phyloP scores from a whole-genome alignment of 2,797 vertebrate genomes.

The Tangara arthus region DNA sequence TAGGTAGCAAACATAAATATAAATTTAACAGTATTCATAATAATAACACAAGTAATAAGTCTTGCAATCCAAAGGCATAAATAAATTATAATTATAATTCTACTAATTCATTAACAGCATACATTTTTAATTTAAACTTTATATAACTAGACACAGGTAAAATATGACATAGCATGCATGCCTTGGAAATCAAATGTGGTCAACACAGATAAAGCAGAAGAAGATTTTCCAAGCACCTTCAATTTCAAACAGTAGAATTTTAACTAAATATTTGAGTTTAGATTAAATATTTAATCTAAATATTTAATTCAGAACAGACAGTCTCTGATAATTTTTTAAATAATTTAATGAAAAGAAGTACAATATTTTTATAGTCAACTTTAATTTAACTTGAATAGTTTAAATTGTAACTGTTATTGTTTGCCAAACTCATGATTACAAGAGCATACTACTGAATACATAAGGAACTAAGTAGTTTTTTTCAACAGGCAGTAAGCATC shows the following conservation, averaged over 20 bases:
- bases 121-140: not conserved
- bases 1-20: not conserved
- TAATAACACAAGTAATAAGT: not conserved
- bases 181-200: not conserved
- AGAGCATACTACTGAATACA: not conserved
- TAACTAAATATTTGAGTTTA: conserved; percentile 20
- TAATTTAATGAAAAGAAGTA: not conserved
- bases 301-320: conserved; percentile 18
- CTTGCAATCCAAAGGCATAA: not conserved
- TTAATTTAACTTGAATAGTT: not conserved
- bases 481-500: not conserved
- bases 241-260: not conserved
- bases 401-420: not conserved
- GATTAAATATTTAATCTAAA: conserved; percentile 17
- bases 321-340: not conserved
- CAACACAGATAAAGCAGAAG: not conserved
- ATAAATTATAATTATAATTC: not conserved
- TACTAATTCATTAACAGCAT: not conserved
- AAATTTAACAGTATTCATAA: not conserved
- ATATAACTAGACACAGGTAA: not conserved
- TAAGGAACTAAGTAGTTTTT: not conserved
- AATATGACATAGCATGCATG: not conserved
- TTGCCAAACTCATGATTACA: not conserved
- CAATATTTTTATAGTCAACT: not conserved
- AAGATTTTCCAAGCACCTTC: not conserved